These are phyloP conservation scores for Galbula dea DNA, from an alignment of 2,113 vertebrate species.

Conservation along the genomic window DNA sequence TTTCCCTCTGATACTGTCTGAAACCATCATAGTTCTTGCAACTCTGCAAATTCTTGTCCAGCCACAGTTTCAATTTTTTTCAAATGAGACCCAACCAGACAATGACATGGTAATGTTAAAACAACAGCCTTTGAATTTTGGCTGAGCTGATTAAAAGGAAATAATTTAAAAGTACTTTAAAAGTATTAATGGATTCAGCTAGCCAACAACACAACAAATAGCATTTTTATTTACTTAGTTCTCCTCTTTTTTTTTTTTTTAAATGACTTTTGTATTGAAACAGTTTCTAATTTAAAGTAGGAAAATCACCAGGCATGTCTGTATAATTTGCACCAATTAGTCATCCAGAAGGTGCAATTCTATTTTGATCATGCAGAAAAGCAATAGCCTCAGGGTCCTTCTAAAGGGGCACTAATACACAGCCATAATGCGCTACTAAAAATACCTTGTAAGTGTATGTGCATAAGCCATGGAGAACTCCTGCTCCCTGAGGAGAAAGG, in stretches of 20 bases:
- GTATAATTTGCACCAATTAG: conserved; percentile 48
- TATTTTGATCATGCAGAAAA: conserved; percentile 21
- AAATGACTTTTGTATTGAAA: background rate
- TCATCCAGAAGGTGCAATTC: conserved; percentile 15
- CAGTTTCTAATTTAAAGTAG: background rate
- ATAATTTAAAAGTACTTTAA: background rate
- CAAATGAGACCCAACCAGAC: background rate
- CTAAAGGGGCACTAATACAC: background rate
- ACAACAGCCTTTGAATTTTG: background rate
- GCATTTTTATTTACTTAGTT: background rate
- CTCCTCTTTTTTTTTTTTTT: background rate
- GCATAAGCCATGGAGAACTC: background rate
- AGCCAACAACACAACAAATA: background rate
- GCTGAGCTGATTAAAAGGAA: background rate
- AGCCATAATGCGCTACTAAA: background rate
- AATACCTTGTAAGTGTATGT: background rate
- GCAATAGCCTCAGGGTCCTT: background rate
- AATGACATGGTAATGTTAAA: background rate
- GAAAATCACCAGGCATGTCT: background rate
- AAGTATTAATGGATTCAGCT: background rate
- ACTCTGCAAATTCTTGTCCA: background rate
- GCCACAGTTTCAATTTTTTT: background rate
- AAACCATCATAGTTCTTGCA: background rate
- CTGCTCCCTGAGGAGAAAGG: background rate
- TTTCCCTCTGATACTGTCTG: background rate